Base-by-base conservation (phyloP, 2,797 vertebrate genomes). In the Cichlasoma orientale region DNA sequence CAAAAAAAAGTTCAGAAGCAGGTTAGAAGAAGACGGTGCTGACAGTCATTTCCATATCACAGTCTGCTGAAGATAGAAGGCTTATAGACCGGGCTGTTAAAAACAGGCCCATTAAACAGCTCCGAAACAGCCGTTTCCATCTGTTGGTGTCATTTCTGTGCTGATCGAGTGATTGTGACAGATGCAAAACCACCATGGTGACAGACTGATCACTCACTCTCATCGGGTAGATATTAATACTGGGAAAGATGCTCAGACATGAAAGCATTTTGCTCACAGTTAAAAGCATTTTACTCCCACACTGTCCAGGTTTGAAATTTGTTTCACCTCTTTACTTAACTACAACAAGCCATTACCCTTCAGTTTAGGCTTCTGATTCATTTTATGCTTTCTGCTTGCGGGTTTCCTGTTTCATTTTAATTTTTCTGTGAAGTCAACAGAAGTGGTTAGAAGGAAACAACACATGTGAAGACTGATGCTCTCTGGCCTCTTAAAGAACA, bases 141-240 rank as follows among this genome's bases (percentile, higher is more conserved):
- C 91, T 91, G 88, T 80, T 84, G 79, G 61, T 87, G 85, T 88
- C 86, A 83, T 87, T 86, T 83, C 82, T 63, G 54, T 74, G 74
- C 79, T 79, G 77, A 81, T 79, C 31, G 56, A 73, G 77, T 80
- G 69, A 84, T 41, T 74, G 78, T 80, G 80, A 81, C 89, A 90
- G 89, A 90, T 87, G 86, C 75, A 83, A 88, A 88, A 82, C 78
- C 90, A 88, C 88, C 85, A 89, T 25, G 82, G 56, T 1, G 56
- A 84, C 78, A 79, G 81, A 72, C 75, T 23, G 78, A 87, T 91
- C 58, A 33, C 78, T 80, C 70, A 1, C 66, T 84, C 85, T 80
- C 85, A 78, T 89, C 82, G 85, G 78, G 61, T 80, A 58, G 69
- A 79, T 47, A 47, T 59, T 55, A 52, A 90, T 52, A 75, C 19